These are phyloP conservation scores for Camponotus floridanus DNA, from an alignment of 1,140 invertebrate species.

Conservation along the genomic window DNA sequence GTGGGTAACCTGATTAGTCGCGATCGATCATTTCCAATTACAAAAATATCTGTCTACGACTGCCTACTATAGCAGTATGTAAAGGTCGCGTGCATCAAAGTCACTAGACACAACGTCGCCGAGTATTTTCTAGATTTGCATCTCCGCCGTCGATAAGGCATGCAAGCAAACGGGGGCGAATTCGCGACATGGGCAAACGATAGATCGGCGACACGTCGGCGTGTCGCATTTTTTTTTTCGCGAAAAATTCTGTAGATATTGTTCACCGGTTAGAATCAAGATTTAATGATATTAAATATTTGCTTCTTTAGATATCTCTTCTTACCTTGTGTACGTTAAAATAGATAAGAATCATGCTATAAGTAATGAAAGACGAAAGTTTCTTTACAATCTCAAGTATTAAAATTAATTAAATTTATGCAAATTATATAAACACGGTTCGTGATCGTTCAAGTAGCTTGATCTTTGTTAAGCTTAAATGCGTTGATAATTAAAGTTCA, in stretches of 20 bases:
- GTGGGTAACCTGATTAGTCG: conserved; percentile 57
- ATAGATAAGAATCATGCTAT: neutral
- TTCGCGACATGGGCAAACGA: conserved; percentile 31
- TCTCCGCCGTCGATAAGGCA: conserved; percentile 69
- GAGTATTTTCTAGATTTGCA: conserved; percentile 73
- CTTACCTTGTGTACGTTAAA: neutral
- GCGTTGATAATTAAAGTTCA: neutral
- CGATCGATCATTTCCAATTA: conserved; percentile 73
- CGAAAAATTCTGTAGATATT: neutral
- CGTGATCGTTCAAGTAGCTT: neutral
- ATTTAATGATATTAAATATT: neutral
- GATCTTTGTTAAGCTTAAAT: neutral
- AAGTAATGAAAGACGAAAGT: neutral
- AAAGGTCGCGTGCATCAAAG: conserved; percentile 68
- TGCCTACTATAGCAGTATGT: conserved; percentile 41
- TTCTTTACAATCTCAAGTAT: neutral
- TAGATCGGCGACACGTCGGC: conserved; percentile 66
- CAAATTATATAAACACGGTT: neutral
- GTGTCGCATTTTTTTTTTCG: conserved; percentile 60
- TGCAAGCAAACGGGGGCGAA: conserved; percentile 59
- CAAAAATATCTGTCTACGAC: conserved; percentile 65
- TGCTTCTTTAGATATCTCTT: neutral
- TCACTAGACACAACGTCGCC: conserved; percentile 73
- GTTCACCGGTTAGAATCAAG: neutral
- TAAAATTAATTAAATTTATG: conserved; percentile 11